These are phyloP conservation scores for Ochropacha duplaris DNA, from an alignment of 2,888 invertebrate genomes.

Conservation along the genomic window DNA sequence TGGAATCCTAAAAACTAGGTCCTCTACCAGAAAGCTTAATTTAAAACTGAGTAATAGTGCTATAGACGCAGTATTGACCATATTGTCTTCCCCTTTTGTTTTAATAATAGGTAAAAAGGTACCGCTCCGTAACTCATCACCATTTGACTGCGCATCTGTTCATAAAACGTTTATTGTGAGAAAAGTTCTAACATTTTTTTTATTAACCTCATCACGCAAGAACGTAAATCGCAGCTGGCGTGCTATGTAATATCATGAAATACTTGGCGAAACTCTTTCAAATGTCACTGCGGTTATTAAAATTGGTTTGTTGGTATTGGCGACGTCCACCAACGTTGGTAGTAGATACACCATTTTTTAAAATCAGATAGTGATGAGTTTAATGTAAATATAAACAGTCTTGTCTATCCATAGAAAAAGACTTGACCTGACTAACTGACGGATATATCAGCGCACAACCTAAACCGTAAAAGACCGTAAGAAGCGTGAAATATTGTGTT, in stretches of 20 bases:
- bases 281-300: not conserved
- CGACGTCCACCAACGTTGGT: not conserved
- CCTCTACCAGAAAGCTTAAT: no score
- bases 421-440: no score
- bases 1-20: no score
- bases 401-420: no score
- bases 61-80: no score
- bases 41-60: no score
- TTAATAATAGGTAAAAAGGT: not conserved
- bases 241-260: constrained; percentile 18
- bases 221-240: constrained; percentile 22
- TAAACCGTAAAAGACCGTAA: no score
- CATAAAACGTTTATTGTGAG: constrained; percentile 1
- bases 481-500: no score
- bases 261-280: constrained; percentile 17
- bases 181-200: constrained; percentile 11
- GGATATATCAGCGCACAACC: no score
- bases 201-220: constrained; percentile 25
- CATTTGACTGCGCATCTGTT: not conserved
- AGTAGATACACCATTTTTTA: not conserved
- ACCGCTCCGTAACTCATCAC: not conserved
- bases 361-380: not conserved
- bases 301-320: not conserved
- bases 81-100: no score
- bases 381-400: no score